These are phyloP conservation scores for Lerema accius DNA, from an alignment of 1,140 invertebrate genomes.

Conservation along the genomic window DNA sequence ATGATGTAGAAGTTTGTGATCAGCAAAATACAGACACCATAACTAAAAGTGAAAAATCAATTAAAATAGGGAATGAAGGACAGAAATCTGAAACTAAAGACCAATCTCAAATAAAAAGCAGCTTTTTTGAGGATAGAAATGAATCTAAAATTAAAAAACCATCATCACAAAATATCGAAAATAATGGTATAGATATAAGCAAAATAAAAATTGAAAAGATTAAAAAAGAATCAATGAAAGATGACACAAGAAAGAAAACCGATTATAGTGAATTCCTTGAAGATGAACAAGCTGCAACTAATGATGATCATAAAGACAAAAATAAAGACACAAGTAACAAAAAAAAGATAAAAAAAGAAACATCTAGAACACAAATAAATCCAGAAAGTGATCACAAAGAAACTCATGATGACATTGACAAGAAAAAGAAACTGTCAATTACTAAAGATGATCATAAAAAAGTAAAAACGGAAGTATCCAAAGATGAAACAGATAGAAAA, in stretches of 20 bases:
- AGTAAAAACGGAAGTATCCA: slow-evolving; percentile 38
- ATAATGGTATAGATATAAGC: neutral
- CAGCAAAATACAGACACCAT: neutral
- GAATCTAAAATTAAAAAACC: neutral
- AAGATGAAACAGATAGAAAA: slow-evolving; percentile 44
- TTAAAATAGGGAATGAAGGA: too few relatives aligned
- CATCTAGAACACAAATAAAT: neutral
- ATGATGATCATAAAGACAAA: slow-evolving; percentile 22
- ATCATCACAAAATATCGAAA: neutral
- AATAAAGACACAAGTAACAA: neutral
- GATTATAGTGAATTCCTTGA: neutral
- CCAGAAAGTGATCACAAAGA: slow-evolving; percentile 15
- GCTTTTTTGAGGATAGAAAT: neutral
- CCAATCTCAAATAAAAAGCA: neutral
- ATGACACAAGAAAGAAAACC: slow-evolving; percentile 6
- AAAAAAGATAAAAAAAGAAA: slow-evolving; percentile 2
- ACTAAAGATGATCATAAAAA: slow-evolving; percentile 12
- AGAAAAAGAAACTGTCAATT: slow-evolving; percentile 33
- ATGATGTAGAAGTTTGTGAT: slow-evolving; percentile 40
- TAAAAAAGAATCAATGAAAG: slow-evolving; percentile 16
- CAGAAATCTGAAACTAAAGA: neutral
- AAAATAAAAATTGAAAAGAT: slow-evolving; percentile 19
- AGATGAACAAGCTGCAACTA: neutral
- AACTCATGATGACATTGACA: slow-evolving; percentile 7
- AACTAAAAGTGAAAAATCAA: slow-evolving; percentile 28